Conservation (phyloP, 2,888 invertebrate species). For the Synergus gifuensis region DNA sequence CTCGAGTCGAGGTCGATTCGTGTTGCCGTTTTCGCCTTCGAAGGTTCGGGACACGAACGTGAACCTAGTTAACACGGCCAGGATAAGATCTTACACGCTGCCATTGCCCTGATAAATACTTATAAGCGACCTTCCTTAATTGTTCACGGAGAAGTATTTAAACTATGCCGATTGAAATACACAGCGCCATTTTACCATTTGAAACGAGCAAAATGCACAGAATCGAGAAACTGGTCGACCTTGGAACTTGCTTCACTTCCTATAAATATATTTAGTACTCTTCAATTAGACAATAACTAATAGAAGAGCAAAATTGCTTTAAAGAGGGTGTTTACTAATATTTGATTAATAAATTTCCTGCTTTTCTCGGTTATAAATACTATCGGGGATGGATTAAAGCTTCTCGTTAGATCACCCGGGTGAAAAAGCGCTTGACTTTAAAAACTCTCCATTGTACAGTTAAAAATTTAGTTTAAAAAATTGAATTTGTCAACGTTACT, state of each 20-base stretch:
- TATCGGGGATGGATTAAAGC: too few relatives aligned
- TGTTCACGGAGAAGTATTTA: constrained; percentile 13
- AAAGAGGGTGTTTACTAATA: too few relatives aligned
- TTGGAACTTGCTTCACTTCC: background rate
- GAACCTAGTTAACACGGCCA: constrained; percentile 34
- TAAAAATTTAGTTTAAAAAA: too few relatives aligned
- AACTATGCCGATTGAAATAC: constrained; percentile 32
- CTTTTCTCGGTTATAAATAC: too few relatives aligned
- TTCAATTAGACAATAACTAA: too few relatives aligned
- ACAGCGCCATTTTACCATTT: constrained; percentile 15
- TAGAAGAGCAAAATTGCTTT: too few relatives aligned
- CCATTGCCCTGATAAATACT: constrained; percentile 41
- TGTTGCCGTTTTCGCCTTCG: constrained; percentile 29
- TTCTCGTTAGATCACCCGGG: too few relatives aligned
- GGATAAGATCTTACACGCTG: constrained; percentile 38
- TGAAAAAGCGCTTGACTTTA: too few relatives aligned
- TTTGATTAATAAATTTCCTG: too few relatives aligned
- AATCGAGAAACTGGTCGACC: background rate
- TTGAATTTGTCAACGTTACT: too few relatives aligned
- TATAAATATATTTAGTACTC: too few relatives aligned
- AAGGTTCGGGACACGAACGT: constrained; percentile 20
- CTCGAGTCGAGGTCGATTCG: constrained; percentile 38
- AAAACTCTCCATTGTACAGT: too few relatives aligned
- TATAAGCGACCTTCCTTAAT: constrained; percentile 39
- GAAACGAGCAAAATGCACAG: background rate